Base-by-base conservation (phyloP, 2,888 invertebrate species). In the Octonoba sinensis region DNA sequence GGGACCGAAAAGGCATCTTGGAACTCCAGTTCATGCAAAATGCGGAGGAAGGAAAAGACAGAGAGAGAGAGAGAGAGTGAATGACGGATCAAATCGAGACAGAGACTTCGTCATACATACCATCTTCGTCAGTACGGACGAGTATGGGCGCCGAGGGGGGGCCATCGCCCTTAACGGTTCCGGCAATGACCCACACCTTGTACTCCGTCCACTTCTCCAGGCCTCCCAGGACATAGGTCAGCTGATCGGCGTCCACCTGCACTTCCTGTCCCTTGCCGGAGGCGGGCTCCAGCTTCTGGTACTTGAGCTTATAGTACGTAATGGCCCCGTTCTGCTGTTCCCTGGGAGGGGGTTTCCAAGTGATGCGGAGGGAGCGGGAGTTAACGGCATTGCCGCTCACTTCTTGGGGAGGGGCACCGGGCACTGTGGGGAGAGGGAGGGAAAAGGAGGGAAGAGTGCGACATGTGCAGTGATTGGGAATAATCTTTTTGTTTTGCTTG, bases 41-140 rank as follows among this genome's bases (percentile, higher is more conserved):
- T 20, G 18, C 47, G 70, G 56, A 69, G 18, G 8, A 54, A 15
- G 54, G 20, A 22, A 44, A 8, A 36, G 22, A n/a, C 20, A 20
- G 62, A 20, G 62, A 60, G 20, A 59, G 66, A 66, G 47, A 69
- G 13, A 65, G 56, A 73, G n/a, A 20, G 73, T 67, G 79, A 72
- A 60, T 66, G 47, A 62, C 49, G 51, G 51, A 72, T 71, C 51
- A 51, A 71, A 22, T 36, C 57, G 20, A 56, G 77, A 73, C 60
- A 69, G 49, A 69, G 69, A 72, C 64, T 18, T 44, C 65, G 67
- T n/a, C 46, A 76, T 85, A 87, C 97, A 93, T 97, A 99, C 99
- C 98, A 93, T 97, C 97, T 94, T 98, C 98, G 89, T 95, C 95
- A 86, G 98, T 98, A 91, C 94, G 94, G 87, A 96, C 94, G 87